These are phyloP conservation scores for Mystacornis crossleyi DNA, from an alignment of 2,113 vertebrate species.

Conservation along the genomic window DNA sequence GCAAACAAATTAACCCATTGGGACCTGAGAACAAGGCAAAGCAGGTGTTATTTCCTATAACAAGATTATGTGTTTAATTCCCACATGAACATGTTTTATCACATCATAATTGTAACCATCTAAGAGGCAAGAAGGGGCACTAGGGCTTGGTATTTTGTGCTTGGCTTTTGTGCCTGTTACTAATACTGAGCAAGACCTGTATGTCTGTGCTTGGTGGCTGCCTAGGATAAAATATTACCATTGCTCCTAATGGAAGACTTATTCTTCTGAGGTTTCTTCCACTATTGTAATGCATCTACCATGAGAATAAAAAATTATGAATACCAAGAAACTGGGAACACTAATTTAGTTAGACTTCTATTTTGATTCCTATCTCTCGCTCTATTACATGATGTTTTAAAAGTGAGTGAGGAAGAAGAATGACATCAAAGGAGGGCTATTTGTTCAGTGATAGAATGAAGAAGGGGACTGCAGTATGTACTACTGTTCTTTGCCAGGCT, in stretches of 20 bases:
- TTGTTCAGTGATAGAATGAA: neutral
- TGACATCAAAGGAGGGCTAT: neutral
- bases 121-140: neutral
- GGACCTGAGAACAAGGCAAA: neutral
- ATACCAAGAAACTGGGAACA: neutral
- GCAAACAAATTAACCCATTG: conserved; percentile 18
- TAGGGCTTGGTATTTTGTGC: neutral
- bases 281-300: neutral
- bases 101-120: neutral
- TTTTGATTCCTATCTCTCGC: neutral
- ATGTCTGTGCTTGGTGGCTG: neutral
- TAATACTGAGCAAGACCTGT: neutral
- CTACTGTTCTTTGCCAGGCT: neutral
- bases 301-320: neutral
- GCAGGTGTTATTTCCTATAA: neutral
- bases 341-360: neutral
- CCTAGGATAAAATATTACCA: neutral
- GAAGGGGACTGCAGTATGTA: rapidly evolving
- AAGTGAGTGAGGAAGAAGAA: neutral
- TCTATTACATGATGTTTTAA: neutral
- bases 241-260: neutral
- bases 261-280: conserved; percentile 8
- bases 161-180: neutral
- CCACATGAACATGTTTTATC: neutral
- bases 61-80: neutral